Evolutionary conservation across 2,797 vertebrate genomes (phyloP), one percentile per base, ranked within the genome.

Genomic region (Sebastes jordani): DNA sequence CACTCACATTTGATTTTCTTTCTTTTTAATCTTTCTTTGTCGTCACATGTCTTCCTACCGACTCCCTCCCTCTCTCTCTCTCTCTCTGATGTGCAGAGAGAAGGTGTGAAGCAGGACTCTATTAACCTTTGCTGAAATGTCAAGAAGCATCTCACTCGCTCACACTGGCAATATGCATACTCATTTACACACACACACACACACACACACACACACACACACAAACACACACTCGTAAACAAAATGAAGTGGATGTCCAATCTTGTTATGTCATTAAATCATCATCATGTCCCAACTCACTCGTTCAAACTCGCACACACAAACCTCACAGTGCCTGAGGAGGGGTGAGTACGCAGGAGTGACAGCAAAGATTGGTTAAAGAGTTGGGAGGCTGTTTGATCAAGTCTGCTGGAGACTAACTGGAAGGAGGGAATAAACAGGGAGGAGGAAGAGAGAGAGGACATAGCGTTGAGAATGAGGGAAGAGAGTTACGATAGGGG

Each of bases 51-150:
- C 16, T 20, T 16, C 22, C 22, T 32, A 4, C 11, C 1, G 4
- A 6, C n/a, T 27, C 7, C 20, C 52, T 20, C 14, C 27, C 36
- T 27, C 4, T 30, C 66, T 20, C 3, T 52, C 29, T 18, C 14
- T 34, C 29, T 34, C 4, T 52, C 29, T n/a, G n/a, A 38, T 71
- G 55, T 79, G 72, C 65, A 65, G 49, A 38, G 38, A 65, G 52
- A 81, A 38, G 27, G 68, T 74, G 70, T 64, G 59, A 78, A 71
- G 30, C 23, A 70, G 61, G 58, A 72, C 73, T 76, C 61, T 55
- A 71, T 86, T 87, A 88, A 92, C 88, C 81, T 89, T 90, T 87
- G 81, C 79, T 78, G 76, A 84, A 91, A 86, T 71, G 73, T 71
- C 80, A 81, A 69, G 74, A 76, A 71, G 25, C 54, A 52, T 72